phyloP scores from a whole-genome alignment of 35 echinoderm and acorn worm species.

The Heliocidaris tuberculata region DNA sequence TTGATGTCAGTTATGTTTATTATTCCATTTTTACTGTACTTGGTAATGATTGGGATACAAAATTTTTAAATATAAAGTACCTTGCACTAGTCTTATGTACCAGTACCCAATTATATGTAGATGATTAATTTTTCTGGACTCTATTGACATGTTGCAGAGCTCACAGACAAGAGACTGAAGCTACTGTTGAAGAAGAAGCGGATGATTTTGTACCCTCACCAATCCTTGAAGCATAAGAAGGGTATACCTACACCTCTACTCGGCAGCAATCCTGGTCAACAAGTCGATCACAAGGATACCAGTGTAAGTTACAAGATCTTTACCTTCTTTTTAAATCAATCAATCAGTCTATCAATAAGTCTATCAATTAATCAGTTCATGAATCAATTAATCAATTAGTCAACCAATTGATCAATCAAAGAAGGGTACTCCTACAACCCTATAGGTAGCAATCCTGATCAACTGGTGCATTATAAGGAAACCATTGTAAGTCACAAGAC shows the following conservation, averaged over 20 bases:
- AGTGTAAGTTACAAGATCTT: not conserved
- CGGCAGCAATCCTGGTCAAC: not conserved
- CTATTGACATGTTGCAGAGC: not conserved
- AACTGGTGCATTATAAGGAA: not conserved
- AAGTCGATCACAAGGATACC: not conserved
- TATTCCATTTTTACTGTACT: too few species aligned
- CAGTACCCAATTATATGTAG: not conserved
- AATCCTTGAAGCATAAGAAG: not conserved
- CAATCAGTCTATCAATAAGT: not conserved
- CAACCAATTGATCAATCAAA: not conserved
- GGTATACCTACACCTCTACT: not conserved
- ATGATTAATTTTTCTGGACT: not conserved
- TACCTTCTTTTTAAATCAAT: not conserved
- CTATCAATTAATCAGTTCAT: not conserved
- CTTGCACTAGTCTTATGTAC: too few species aligned
- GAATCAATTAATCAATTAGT: not conserved
- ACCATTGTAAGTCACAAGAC: not conserved
- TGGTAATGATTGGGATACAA: too few species aligned
- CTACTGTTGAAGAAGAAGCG: conserved; percentile 18
- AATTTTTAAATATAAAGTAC: too few species aligned
- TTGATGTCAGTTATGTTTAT: too few species aligned
- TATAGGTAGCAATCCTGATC: not conserved
- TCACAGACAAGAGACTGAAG: conserved; percentile 33
- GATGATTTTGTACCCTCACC: not conserved
- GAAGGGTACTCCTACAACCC: not conserved